These are phyloP conservation scores for Podabrus alpinus DNA, from an alignment of 2,888 invertebrate species.

Conservation along the genomic window DNA sequence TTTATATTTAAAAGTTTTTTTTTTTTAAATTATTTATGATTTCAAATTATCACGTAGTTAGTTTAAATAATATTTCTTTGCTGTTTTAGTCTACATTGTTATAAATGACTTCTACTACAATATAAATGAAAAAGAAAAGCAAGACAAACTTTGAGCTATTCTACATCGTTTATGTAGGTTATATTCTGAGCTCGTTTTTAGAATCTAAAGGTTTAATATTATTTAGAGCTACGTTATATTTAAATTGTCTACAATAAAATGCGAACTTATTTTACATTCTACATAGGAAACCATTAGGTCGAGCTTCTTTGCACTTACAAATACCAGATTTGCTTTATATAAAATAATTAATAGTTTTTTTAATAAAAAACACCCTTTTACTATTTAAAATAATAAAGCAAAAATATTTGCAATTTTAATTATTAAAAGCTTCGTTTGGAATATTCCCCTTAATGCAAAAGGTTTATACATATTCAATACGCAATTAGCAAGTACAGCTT, in stretches of 20 bases:
- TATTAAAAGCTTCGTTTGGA: background rate
- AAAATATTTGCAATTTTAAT: background rate
- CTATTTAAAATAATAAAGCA: background rate
- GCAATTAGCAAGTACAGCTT: conserved; percentile 18
- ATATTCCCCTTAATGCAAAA: conserved; percentile 7
- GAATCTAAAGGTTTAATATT: background rate
- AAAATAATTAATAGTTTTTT: background rate
- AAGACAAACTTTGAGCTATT: background rate
- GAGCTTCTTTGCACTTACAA: background rate
- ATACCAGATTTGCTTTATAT: background rate
- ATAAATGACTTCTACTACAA: background rate
- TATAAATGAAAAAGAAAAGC: background rate
- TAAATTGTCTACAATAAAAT: background rate
- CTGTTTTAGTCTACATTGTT: background rate
- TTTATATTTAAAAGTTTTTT: no score
- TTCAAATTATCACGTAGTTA: background rate
- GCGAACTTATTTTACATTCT: background rate
- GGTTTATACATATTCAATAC: conserved; percentile 18
- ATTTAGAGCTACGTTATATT: background rate
- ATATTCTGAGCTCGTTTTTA: background rate
- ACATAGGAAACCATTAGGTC: background rate
- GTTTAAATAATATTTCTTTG: background rate
- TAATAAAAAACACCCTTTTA: background rate
- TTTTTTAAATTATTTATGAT: no score
- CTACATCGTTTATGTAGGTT: background rate